Evolutionary conservation across 2,888 invertebrate species (phyloP), one percentile per base, ranked within the genome.

Genomic region (Helicoverpa assulta): DNA sequence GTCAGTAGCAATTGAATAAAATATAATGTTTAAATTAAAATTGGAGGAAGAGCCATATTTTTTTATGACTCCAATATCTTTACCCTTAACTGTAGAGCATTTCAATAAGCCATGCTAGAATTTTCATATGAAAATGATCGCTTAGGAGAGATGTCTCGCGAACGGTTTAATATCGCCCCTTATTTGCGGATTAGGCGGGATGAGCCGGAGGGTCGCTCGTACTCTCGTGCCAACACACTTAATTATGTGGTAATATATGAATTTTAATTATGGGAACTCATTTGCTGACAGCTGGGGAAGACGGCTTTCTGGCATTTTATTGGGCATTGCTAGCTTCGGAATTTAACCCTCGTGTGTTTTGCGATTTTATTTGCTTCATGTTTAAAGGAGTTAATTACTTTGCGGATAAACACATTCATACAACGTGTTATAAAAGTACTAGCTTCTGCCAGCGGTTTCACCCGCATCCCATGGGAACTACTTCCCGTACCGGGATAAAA

Each of bases 91-190:
- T 52, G 60, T 10, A 50, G 59, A 67, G 19, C 33, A 40, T 63
- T 73, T 59, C 59, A 77, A 57, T 77, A 73, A 64, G 43, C 51
- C 37, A 26, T 33, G 51, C 21, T 37, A 67, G 65, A 76, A 71
- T 76, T 63, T 78, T 76, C 75, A 73, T 78, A 73, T 73, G 67
- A 56, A 77, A 53, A 57, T 62, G 0, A 55, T 58, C 69, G 43
- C 58, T 18, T 53, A 18, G 61, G 57, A 69, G 53, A 64, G 50
- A 60, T 69, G 56, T 64, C 57, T 29, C 12, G 62, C 43, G 37
- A 47, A 21, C 52, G 63, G 55, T 69, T 82, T 84, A 85, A 86
- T 85, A 85, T 84, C 81, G 72, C 64, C 75, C 76, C 77, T 78
- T 85, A 82, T 80, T 78, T 70, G 65, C 63, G 81, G 82, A 80